A percentile compares a stretch with the other conserved stretches of the same genome.
Conservation (phyloP, 64 coral and sea anemone species). For the Acropora yongei region DNA sequence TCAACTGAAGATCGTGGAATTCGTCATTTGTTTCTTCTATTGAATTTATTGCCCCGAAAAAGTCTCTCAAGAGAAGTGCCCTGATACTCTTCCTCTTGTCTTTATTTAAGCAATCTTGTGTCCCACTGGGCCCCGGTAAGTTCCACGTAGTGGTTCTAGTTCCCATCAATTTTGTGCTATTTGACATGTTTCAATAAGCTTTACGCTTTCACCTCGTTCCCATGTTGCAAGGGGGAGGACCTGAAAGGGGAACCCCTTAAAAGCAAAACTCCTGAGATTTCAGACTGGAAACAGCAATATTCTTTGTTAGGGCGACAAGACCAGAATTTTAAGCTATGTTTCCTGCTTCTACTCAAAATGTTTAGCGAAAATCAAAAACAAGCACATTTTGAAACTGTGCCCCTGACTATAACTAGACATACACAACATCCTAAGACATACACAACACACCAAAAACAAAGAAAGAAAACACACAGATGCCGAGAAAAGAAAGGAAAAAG, state of each 20-base stretch:
- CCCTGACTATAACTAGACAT: conserved; percentile 12
- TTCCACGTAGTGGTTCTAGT: no score
- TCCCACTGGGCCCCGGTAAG: no score
- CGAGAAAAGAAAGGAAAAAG: no score
- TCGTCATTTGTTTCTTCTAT: no score
- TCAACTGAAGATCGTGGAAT: no score
- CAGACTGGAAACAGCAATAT: conserved; percentile 62
- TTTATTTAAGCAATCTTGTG: no score
- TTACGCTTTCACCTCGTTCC: background rate
- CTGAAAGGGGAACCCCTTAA: conserved; percentile 18
- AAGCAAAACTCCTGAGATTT: conserved; percentile 28
- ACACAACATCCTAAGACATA: no score
- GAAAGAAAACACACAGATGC: no score
- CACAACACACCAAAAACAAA: no score
- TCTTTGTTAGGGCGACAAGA: conserved; percentile 47
- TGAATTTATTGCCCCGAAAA: no score
- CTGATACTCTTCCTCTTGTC: no score
- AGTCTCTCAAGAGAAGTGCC: no score
- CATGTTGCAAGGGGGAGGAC: background rate
- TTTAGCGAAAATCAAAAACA: conserved; percentile 60
- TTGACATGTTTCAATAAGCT: background rate
- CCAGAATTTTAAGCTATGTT: conserved; percentile 58
- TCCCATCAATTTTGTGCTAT: background rate
- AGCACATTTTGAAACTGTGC: conserved; percentile 37
- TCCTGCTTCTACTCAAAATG: conserved; percentile 71